phyloP scores from a whole-genome alignment of 2,113 vertebrate genomes.

The Anthoscopus minutus region DNA sequence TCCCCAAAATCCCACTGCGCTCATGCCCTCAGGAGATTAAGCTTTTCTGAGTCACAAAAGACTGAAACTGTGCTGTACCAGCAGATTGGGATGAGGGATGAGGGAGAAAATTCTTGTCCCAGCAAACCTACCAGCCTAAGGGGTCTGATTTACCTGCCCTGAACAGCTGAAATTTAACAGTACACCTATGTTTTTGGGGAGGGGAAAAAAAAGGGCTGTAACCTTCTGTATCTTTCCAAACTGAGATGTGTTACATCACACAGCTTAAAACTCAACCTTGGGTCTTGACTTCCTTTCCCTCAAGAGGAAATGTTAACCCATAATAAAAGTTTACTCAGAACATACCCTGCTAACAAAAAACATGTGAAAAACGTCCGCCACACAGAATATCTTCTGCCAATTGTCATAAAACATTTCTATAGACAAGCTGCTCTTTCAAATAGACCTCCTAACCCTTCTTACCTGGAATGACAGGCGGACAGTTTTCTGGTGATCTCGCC shows the following conservation, averaged over 20 bases:
- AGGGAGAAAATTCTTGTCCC: not conserved
- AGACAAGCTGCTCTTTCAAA: not conserved
- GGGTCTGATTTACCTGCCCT: not conserved
- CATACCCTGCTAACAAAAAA: not conserved
- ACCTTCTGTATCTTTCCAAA: not conserved
- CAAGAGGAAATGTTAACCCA: not conserved
- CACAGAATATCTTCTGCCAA: not conserved
- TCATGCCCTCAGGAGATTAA: not conserved
- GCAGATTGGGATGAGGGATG: not conserved
- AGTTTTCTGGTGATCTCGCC: conserved; percentile 79
- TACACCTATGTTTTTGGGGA: not conserved
- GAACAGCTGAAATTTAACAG: not conserved
- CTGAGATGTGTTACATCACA: not conserved
- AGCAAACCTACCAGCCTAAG: not conserved
- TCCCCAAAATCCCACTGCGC: not conserved
- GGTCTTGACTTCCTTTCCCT: not conserved
- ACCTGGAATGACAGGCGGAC: conserved; percentile 84
- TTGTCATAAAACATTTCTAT: not conserved
- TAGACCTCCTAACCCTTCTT: not conserved
- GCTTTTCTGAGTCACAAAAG: not conserved
- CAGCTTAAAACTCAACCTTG: not conserved
- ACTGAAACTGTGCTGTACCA: not conserved
- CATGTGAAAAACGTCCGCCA: not conserved
- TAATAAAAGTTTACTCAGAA: not conserved
- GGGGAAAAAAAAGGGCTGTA: accelerated